phyloP scores from a whole-genome alignment of 2,888 invertebrate genomes.

The Agrotis ipsilon region DNA sequence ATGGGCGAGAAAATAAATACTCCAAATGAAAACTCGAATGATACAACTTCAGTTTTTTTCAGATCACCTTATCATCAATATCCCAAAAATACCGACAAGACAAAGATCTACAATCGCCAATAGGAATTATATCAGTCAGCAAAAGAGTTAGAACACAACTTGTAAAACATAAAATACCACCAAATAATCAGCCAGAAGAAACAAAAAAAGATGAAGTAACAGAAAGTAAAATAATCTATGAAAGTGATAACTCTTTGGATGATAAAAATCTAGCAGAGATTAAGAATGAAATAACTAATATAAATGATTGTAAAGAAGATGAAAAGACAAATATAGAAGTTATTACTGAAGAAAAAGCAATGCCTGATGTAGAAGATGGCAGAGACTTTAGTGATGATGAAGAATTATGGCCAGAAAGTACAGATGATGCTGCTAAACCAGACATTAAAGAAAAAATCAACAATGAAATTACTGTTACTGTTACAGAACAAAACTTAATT shows the following conservation, averaged over 20 bases:
- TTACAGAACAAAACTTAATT: background rate
- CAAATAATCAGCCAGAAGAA: background rate
- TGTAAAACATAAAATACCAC: conserved; percentile 19
- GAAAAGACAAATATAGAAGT: conserved; percentile 1
- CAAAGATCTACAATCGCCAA: conserved; percentile 38
- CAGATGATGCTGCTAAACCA: background rate
- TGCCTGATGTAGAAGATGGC: conserved; percentile 9
- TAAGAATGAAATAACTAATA: conserved; percentile 30
- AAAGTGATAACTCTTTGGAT: conserved; percentile 38
- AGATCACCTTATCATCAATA: conserved; percentile 54
- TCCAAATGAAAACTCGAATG: no score
- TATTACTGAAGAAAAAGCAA: conserved; percentile 3
- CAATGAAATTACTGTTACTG: no score
- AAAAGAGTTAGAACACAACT: conserved; percentile 45
- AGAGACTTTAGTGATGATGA: conserved; percentile 18
- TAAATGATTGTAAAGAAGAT: background rate
- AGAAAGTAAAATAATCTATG: conserved; percentile 18
- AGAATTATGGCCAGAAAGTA: conserved; percentile 2
- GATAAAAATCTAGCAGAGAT: conserved; percentile 32
- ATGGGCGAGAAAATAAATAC: no score
- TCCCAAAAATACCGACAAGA: conserved; percentile 34
- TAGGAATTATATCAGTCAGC: conserved; percentile 26
- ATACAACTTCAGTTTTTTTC: conserved; percentile 10
- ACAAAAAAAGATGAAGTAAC: conserved; percentile 1
- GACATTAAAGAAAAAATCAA: conserved; percentile 21